These are phyloP conservation scores for Porites evermanni DNA, from an alignment of 92 coral and sea anemone genomes.

Conservation along the genomic window DNA sequence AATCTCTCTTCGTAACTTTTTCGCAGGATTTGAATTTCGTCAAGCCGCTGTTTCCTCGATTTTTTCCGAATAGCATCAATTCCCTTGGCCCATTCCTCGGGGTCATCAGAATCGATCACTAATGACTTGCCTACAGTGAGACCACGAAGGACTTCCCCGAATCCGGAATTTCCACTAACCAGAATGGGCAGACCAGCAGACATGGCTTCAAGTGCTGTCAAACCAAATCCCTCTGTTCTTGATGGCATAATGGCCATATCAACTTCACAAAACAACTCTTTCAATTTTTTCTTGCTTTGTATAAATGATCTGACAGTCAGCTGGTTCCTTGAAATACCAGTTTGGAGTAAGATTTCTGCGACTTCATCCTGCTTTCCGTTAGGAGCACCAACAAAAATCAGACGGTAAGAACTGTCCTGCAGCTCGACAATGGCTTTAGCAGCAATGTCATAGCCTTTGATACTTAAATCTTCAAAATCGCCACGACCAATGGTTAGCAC, in stretches of 20 bases:
- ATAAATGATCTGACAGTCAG: not conserved
- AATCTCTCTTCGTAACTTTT: not conserved
- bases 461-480: not conserved
- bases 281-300: not conserved
- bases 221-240: not conserved
- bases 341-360: not conserved
- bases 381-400: not conserved
- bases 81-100: not conserved
- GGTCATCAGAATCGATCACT: not conserved
- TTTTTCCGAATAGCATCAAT: not conserved
- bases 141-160: not conserved
- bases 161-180: not conserved
- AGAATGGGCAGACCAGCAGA: not conserved
- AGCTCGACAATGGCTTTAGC: not conserved
- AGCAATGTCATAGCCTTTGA: not conserved
- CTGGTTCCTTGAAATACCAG: not conserved
- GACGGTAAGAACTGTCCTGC: not conserved
- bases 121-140: not conserved
- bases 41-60: not conserved
- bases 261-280: not conserved
- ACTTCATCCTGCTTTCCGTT: not conserved
- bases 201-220: not conserved
- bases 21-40: not conserved
- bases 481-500: not conserved
- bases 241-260: not conserved